Conservation (phyloP, 2,888 invertebrate genomes). For the Amblyjoppa proteus region DNA sequence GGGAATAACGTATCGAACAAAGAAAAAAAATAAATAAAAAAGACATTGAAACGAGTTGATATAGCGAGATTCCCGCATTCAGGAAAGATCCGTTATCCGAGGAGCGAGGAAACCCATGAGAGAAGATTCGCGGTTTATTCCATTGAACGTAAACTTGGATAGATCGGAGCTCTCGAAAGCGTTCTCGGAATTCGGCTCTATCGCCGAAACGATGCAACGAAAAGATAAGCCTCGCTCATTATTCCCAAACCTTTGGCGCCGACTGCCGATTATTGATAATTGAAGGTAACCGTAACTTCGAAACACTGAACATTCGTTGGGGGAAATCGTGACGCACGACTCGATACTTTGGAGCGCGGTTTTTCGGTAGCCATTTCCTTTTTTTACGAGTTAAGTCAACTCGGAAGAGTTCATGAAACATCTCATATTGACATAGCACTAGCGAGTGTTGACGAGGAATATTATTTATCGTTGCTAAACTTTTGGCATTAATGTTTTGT, state of each 20-base stretch:
- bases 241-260: background rate
- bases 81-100: slow-evolving; percentile 63
- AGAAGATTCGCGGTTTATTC: slow-evolving; percentile 8
- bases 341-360: background rate
- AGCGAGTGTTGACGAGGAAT: too few species aligned
- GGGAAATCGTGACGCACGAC: background rate
- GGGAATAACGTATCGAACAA: slow-evolving; percentile 43
- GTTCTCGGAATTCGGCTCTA: slow-evolving; percentile 35
- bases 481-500: too few species aligned
- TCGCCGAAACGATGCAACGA: slow-evolving; percentile 23
- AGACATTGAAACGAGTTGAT: slow-evolving; percentile 49
- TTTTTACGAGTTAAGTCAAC: too few species aligned
- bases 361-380: too few species aligned
- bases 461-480: too few species aligned
- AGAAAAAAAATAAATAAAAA: slow-evolving; percentile 5
- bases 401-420: too few species aligned
- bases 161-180: slow-evolving; percentile 10
- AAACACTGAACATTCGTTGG: background rate
- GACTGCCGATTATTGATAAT: background rate
- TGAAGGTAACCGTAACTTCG: background rate
- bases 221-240: background rate
- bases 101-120: slow-evolving; percentile 45
- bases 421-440: too few species aligned
- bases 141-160: slow-evolving; percentile 6
- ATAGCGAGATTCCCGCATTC: slow-evolving; percentile 67